Conservation (phyloP, 2,797 vertebrate genomes). For the Rhinatrema bivittatum region DNA sequence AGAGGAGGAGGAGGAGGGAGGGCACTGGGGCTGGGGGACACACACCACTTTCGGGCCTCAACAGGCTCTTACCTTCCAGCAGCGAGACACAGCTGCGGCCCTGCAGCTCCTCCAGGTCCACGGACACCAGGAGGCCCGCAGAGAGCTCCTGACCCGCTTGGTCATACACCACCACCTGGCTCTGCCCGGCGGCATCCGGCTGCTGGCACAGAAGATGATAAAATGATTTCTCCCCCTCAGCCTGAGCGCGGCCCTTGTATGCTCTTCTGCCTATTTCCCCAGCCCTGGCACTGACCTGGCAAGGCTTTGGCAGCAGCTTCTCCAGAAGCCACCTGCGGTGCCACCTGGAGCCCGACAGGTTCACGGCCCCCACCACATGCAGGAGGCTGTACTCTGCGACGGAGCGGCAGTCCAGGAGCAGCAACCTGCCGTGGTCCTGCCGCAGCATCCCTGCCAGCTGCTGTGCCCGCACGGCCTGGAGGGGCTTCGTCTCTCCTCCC, state of each 20-base stretch:
- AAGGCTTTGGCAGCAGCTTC: not conserved
- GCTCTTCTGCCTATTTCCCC: too few relatives aligned
- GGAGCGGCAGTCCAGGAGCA: conserved; percentile 18
- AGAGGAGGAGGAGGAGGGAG: too few relatives aligned
- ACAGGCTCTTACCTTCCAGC: conserved; percentile 8
- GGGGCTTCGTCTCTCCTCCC: conserved; percentile 19
- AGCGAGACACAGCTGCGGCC: conserved; percentile 14
- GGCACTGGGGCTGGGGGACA: too few relatives aligned
- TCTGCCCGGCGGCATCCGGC: conserved; percentile 3
- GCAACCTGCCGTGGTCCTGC: conserved; percentile 5
- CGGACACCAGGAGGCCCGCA: conserved; percentile 1
- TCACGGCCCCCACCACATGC: conserved; percentile 11
- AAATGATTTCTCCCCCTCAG: too few relatives aligned
- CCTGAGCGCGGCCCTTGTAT: too few relatives aligned
- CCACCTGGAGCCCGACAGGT: conserved; percentile 10
- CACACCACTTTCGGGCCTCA: too few relatives aligned
- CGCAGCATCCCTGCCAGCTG: conserved; percentile 11
- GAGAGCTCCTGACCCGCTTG: conserved; percentile 3
- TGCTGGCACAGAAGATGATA: too few relatives aligned
- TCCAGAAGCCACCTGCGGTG: conserved; percentile 6
- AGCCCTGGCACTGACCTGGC: not conserved
- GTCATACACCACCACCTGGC: conserved; percentile 17
- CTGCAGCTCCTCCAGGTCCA: conserved; percentile 11
- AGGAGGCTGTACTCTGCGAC: conserved; percentile 12
- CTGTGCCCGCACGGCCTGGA: conserved; percentile 10